Percentiles rank a stretch among this genome's conserved stretches.
These are phyloP conservation scores for Alloscopus bannaensis DNA, from an alignment of 2,888 invertebrate species.

Conservation along the genomic window DNA sequence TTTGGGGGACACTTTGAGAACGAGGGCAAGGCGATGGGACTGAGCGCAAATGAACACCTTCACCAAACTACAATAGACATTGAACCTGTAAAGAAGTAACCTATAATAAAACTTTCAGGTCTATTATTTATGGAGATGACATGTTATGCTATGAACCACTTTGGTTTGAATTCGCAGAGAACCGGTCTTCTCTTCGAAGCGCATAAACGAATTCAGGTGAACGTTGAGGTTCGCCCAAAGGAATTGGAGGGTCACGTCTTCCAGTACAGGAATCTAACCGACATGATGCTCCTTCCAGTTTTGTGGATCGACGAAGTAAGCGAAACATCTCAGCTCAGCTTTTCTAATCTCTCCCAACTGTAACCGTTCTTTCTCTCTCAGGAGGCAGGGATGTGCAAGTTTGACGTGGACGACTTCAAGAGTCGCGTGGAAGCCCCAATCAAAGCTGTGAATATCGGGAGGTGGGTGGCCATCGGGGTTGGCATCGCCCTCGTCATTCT, in stretches of 20 bases:
- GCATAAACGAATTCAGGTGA: slow-evolving; percentile 51
- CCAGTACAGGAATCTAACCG: neutral
- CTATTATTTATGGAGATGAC: neutral
- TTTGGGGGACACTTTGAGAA: slow-evolving; percentile 33
- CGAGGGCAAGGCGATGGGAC: slow-evolving; percentile 10
- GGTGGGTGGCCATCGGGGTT: slow-evolving; percentile 47
- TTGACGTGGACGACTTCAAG: slow-evolving; percentile 39
- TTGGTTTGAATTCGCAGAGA: slow-evolving; percentile 29
- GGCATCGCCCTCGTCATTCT: slow-evolving; percentile 29
- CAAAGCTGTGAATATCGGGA: slow-evolving; percentile 29
- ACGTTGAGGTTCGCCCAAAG: slow-evolving; percentile 29
- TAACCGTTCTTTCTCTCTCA: neutral
- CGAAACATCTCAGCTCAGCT: no score
- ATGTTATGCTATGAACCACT: neutral
- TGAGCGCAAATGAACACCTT: neutral
- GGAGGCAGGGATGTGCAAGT: slow-evolving; percentile 32
- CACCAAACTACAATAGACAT: slow-evolving; percentile 54
- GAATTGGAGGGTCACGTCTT: neutral
- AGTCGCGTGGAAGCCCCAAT: slow-evolving; percentile 31
- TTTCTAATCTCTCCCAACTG: neutral
- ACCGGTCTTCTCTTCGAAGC: slow-evolving; percentile 48
- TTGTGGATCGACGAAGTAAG: slow-evolving; percentile 53
- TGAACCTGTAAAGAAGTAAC: slow-evolving; percentile 38
- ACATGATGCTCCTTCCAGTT: slow-evolving; percentile 33
- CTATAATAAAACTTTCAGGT: no score